These are phyloP conservation scores for Cantharis lateralis DNA, from an alignment of 2,888 invertebrate species.

Conservation along the genomic window DNA sequence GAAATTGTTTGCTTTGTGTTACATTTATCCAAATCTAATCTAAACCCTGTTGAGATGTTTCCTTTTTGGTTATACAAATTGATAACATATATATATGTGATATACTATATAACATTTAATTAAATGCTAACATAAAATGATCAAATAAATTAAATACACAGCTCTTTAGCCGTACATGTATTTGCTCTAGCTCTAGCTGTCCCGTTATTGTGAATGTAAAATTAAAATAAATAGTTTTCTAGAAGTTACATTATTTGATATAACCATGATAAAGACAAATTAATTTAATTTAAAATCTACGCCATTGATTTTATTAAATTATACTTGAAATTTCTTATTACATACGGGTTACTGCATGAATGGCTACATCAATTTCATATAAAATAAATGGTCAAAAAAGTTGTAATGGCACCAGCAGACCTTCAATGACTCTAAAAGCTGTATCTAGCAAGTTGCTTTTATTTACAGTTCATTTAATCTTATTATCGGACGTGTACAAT, in stretches of 20 bases:
- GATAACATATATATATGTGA: neutral
- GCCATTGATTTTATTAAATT: neutral
- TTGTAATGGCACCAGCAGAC: slow-evolving; percentile 11
- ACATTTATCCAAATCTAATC: neutral
- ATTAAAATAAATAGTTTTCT: neutral
- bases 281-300: neutral
- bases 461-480: slow-evolving; percentile 14
- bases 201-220: neutral
- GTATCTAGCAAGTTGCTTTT: slow-evolving; percentile 11
- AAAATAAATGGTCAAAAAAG: slow-evolving; percentile 4
- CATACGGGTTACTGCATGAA: neutral
- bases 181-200: neutral
- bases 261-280: neutral
- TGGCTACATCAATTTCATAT: slow-evolving; percentile 1
- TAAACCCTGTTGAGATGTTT: neutral
- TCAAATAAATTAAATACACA: neutral
- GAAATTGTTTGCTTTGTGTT: neutral
- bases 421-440: slow-evolving; percentile 5
- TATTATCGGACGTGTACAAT: slow-evolving; percentile 4
- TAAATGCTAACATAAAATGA: neutral
- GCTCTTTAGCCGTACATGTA: neutral
- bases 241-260: neutral
- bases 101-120: neutral
- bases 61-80: neutral
- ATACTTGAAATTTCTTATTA: neutral